These are phyloP conservation scores for Anagrus nilaparvatae DNA, from an alignment of 1,140 invertebrate species.

Conservation along the genomic window DNA sequence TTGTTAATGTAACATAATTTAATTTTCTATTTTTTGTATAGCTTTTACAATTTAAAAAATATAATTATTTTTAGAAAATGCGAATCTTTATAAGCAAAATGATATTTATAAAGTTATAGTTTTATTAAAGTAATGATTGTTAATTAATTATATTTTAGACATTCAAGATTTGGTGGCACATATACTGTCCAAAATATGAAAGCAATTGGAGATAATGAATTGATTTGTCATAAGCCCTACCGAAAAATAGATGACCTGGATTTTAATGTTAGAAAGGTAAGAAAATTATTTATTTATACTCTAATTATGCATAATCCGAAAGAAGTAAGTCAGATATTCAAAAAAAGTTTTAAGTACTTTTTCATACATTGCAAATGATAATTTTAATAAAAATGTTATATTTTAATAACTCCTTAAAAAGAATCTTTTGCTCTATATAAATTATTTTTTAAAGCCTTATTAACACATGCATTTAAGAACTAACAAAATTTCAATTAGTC, in stretches of 20 bases:
- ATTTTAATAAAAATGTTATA: no score
- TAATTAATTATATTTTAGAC: constrained; percentile 38
- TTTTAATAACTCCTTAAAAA: no score
- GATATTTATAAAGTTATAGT: background rate
- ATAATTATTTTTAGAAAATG: background rate
- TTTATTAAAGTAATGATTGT: background rate
- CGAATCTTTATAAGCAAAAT: background rate
- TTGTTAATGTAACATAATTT: no score
- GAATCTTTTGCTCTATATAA: no score
- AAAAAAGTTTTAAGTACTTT: constrained; percentile 21
- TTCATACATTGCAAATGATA: no score
- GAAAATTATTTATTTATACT: constrained; percentile 3
- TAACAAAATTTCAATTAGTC: no score
- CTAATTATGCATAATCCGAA: background rate
- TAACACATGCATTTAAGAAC: no score
- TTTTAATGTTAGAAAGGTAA: constrained; percentile 65
- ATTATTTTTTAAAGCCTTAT: no score
- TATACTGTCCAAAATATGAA: constrained; percentile 88
- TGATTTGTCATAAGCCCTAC: constrained; percentile 81
- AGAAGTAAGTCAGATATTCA: constrained; percentile 16
- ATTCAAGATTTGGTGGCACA: constrained; percentile 88
- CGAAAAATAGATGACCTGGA: constrained; percentile 62
- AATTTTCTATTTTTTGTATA: no score
- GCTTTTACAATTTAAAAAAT: background rate
- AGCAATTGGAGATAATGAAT: constrained; percentile 74